Evolutionary conservation across 2,797 vertebrate species (phyloP).

Genomic region (Phrynocephalus forsythii): DNA sequence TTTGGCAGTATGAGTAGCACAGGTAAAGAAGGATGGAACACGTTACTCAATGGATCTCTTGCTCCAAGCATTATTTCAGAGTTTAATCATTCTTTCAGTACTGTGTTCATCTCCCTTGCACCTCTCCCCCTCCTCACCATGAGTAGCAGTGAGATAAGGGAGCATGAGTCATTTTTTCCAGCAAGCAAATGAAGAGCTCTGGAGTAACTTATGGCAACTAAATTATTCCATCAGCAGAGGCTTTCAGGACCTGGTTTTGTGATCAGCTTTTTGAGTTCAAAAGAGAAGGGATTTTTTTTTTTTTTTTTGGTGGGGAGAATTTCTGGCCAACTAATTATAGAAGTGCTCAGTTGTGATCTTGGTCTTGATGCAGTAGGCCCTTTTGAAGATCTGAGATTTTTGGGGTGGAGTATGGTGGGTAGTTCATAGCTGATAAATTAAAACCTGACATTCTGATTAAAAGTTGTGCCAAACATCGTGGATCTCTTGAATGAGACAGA

Average conservation of each 20-base stretch:
- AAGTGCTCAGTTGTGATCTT: background rate
- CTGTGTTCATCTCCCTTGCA: background rate
- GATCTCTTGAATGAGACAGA: background rate
- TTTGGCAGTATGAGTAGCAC: background rate
- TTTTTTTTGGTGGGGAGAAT: too few relatives aligned
- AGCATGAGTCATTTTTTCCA: slow-evolving; percentile 34
- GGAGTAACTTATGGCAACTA: slow-evolving; percentile 22
- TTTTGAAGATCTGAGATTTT: background rate
- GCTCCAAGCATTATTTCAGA: background rate
- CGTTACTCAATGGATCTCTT: background rate
- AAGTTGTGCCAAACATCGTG: background rate
- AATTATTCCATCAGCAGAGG: slow-evolving; percentile 14
- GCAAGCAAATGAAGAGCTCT: background rate
- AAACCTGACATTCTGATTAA: fast-evolving
- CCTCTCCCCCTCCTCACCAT: slow-evolving; percentile 2
- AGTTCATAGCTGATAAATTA: too few relatives aligned
- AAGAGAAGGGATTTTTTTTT: background rate
- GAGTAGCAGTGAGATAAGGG: slow-evolving; percentile 13
- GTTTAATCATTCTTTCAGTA: background rate
- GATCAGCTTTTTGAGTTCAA: background rate
- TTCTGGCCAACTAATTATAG: background rate
- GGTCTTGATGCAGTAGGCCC: background rate
- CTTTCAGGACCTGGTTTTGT: background rate
- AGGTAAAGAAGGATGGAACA: background rate
- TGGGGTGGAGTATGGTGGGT: too few relatives aligned